These are phyloP conservation scores for Urechis unicinctus DNA, from an alignment of 2,888 invertebrate species.

Conservation along the genomic window DNA sequence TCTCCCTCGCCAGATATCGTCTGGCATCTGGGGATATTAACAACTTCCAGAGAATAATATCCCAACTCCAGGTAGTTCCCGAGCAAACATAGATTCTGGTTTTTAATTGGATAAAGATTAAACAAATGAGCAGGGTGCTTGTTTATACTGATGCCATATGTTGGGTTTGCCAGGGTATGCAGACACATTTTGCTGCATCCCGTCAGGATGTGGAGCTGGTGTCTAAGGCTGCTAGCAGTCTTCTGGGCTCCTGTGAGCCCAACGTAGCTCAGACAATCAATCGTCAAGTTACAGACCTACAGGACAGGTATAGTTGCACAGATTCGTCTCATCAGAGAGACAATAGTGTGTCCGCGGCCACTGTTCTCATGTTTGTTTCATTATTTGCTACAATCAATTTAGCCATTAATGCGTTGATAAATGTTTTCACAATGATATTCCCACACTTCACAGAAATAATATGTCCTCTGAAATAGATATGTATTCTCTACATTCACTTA, in stretches of 20 bases:
- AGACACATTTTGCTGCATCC: constrained; percentile 1
- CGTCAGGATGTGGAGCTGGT: constrained; percentile 23
- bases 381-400: too few relatives aligned
- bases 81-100: neutral
- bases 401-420: too few relatives aligned
- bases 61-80: constrained; percentile 34
- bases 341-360: too few relatives aligned
- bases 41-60: constrained; percentile 32
- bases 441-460: too few relatives aligned
- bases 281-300: neutral
- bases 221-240: constrained; percentile 25
- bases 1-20: constrained; percentile 32
- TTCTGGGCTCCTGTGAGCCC: constrained; percentile 34
- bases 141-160: neutral
- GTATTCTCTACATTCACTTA: neutral
- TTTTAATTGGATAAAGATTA: neutral
- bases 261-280: constrained; percentile 2
- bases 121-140: too few relatives aligned
- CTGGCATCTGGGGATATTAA: constrained; percentile 35
- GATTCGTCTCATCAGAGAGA: neutral
- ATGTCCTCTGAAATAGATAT: too few relatives aligned
- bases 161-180: constrained; percentile 5
- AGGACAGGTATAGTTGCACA: neutral
- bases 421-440: too few relatives aligned
- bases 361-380: too few relatives aligned